Evolutionary conservation across 2,113 vertebrate genomes (phyloP).

Genomic region (Pseudolaguvia tuberculata): DNA sequence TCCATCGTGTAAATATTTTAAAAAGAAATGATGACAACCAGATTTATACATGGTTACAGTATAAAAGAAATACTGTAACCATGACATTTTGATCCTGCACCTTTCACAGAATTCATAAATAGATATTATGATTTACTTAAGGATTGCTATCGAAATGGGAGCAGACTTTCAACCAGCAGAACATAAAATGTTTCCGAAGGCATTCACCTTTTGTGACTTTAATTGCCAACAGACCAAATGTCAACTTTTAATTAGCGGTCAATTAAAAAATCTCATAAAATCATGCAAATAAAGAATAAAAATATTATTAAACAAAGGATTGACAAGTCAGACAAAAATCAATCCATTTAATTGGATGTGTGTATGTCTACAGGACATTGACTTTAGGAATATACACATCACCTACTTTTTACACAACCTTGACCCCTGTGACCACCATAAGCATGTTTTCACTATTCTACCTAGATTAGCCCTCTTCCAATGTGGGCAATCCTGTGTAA

Average conservation of each 20-base stretch:
- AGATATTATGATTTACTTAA: too few species aligned
- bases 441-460: constrained; percentile 28
- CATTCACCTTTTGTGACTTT: too few species aligned
- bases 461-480: constrained; percentile 36
- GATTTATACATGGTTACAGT: too few species aligned
- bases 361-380: not conserved
- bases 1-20: too few species aligned
- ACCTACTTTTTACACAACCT: constrained; percentile 41
- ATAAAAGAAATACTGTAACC: too few species aligned
- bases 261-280: not conserved
- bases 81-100: too few species aligned
- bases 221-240: not conserved
- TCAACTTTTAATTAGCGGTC: not conserved
- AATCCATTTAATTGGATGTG: not conserved
- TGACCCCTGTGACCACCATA: constrained; percentile 47
- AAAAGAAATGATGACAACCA: too few species aligned
- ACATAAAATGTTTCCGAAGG: too few species aligned
- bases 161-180: too few species aligned
- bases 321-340: not conserved
- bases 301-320: not conserved
- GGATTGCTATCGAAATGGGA: too few species aligned
- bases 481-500: constrained; percentile 32
- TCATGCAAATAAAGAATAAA: not conserved
- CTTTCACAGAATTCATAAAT: too few species aligned
- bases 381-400: constrained; percentile 47